Base-by-base conservation (phyloP, 2,113 vertebrate species). In the Upupa epops region DNA sequence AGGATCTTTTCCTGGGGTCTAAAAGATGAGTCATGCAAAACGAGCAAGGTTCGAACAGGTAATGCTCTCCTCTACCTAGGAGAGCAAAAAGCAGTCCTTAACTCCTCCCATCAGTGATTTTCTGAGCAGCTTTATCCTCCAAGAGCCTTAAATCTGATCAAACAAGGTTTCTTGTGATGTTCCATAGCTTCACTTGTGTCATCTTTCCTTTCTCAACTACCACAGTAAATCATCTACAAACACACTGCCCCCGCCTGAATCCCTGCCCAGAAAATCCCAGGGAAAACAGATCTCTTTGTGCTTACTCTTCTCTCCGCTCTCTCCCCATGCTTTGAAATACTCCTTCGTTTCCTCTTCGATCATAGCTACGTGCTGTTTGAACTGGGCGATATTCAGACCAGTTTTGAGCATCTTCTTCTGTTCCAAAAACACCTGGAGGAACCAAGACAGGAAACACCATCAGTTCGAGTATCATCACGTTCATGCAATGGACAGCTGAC, bases 321-420 rank as follows among this genome's bases (percentile, higher is more conserved):
- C 98, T 96, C 99, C 99, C 99, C 99, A 99, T 87, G 98, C 98
- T 93, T 97, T 86, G 89, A 99, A 99, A 94, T 99, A 99, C 14
- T 99, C 98, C 14, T 96, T 94, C 42, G 99, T 99, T 97, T 99
- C 99, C 51, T 98, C 97, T 96, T 99, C 99, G 32, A 99, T 99
- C 80, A 99, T 89, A 74, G 97, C 91, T 18, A 99, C 97, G 5
- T 99, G 98, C 42, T 98, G 97, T 92, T 96, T 98, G 82, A 99
- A 99, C 14, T 97, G 98, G 75, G 98, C 98, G 29, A 99, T 98
- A 87, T 99, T 99, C 86, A 99, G 97, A 5, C 99, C 99, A 2
- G 98, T 99, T 98, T 99, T 99, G 86, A 99, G 92, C 97, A 99
- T 99, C 96, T 99, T 99, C 98, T 99, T 99, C 93, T 99, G 99